Base-by-base conservation (phyloP, 2,888 invertebrate species). In the Exocentrus adspersus region DNA sequence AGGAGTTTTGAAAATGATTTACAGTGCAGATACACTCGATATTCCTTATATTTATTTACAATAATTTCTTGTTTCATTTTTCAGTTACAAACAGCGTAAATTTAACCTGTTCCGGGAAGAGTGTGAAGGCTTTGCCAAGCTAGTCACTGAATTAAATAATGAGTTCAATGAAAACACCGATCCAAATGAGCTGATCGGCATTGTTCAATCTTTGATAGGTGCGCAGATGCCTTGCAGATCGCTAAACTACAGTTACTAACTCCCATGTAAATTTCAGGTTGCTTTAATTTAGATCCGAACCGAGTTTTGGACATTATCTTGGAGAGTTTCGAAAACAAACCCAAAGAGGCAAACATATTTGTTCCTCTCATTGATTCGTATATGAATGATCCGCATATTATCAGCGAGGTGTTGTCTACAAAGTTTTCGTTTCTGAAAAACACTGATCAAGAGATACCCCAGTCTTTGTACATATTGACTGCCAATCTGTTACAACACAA, bases 81-180 rank as follows among this genome's bases (percentile, higher is more conserved):
- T 24, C 83, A 98, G 98, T 83, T 99, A 98, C 83, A 99, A 99
- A 82, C 99, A 99, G 83, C 91, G 97, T 76, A 98, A 99, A 80
- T 99, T 98, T 83, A 99, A 99, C 85, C 87, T 99, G 76, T 93
- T 98, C 79, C 89, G 99, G 58, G 99, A 99, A 85, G 99, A 99
- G 85, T 97, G 94, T 84, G 99, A 99, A 86, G 99, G 99, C 4
- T 99, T 97, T 85, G 93, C 98, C 1, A 99, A 99, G 83, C 86
- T 98, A 46, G 90, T 97, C 62, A 92, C 95, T 14, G 98, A 98
- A 85, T 85, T 99, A 64, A 95, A 94, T 86, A 94, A 95, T 82
- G 92, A 93, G 76, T 86, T 89, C 70, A 87, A 86, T 60, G 87
- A 87, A 77, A 81, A 87, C 70, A 86, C 87, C 58, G 88, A 88